Evolutionary conservation across 2,797 vertebrate species (phyloP).

Genomic region (Malurus leucopterus): DNA sequence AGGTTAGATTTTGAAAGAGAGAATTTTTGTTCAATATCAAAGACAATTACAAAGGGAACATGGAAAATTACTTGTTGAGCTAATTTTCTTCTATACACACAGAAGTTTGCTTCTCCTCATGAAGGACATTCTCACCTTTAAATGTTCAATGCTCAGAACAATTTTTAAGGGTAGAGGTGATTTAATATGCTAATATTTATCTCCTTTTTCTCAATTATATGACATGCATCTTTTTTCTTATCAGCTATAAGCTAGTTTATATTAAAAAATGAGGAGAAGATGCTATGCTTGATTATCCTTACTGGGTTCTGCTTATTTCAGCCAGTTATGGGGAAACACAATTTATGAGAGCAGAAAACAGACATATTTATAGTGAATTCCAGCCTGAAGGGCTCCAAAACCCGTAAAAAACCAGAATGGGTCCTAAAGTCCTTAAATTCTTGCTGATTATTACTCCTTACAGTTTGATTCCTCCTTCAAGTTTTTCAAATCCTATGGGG

Average conservation of each 20-base stretch:
- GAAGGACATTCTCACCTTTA: slow-evolving; percentile 51
- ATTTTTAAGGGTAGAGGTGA: slow-evolving; percentile 11
- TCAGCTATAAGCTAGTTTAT: slow-evolving; percentile 48
- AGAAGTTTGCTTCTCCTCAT: background rate
- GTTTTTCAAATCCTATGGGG: background rate
- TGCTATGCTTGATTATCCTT: slow-evolving; percentile 60
- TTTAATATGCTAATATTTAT: slow-evolving; percentile 59
- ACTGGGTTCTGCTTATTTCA: slow-evolving; percentile 50
- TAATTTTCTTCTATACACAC: background rate
- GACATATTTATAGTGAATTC: background rate
- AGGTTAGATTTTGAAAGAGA: slow-evolving; percentile 3
- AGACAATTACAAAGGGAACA: slow-evolving; percentile 8
- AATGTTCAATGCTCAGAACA: background rate
- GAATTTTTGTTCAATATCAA: background rate
- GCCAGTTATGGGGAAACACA: background rate
- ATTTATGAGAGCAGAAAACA: slow-evolving; percentile 22
- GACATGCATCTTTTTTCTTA: slow-evolving; percentile 51
- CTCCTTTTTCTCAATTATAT: slow-evolving; percentile 57
- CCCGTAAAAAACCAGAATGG: background rate
- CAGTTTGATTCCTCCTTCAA: background rate
- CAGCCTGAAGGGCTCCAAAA: background rate
- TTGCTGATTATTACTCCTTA: background rate
- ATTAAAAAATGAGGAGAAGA: slow-evolving; percentile 59
- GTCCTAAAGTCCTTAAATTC: background rate
- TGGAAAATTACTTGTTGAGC: background rate